A percentile compares a stretch with the other conserved stretches of the same genome.
phyloP scores from a whole-genome alignment of 2,888 invertebrate genomes.

The Quadroppia sp. region DNA sequence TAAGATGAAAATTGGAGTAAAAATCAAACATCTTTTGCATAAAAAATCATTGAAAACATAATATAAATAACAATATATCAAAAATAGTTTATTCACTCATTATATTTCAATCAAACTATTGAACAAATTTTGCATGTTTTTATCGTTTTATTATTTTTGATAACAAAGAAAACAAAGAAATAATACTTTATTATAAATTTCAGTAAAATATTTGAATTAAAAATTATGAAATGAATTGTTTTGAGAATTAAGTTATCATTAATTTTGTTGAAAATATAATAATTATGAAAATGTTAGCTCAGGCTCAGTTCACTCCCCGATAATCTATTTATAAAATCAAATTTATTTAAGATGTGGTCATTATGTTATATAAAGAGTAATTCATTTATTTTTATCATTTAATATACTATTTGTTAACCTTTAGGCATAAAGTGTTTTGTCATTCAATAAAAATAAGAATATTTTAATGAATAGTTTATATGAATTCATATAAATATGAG shows the following conservation, averaged over 20 bases:
- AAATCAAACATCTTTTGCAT: not conserved
- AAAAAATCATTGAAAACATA: too few species aligned
- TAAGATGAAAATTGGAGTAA: not conserved
- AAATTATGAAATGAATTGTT: not conserved
- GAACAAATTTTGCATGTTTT: too few species aligned
- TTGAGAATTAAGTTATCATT: not conserved
- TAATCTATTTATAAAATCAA: constrained; percentile 16
- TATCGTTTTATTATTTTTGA: too few species aligned
- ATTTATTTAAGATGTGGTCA: constrained; percentile 1
- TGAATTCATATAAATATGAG: too few species aligned
- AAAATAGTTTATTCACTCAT: not conserved
- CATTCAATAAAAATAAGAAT: not conserved
- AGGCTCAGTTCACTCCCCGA: not conserved
- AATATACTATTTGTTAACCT: not conserved
- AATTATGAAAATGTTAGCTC: not conserved
- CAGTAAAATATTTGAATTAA: not conserved
- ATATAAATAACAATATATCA: not conserved
- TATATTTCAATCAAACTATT: not conserved
- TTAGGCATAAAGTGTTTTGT: not conserved
- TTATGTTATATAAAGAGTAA: not conserved
- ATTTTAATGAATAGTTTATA: too few species aligned
- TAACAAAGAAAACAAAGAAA: too few species aligned
- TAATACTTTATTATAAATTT: not conserved
- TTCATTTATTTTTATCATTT: not conserved
- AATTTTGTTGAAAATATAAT: constrained; percentile 10